Conservation (phyloP, 2,888 invertebrate genomes). For the Trachelus stipa region DNA sequence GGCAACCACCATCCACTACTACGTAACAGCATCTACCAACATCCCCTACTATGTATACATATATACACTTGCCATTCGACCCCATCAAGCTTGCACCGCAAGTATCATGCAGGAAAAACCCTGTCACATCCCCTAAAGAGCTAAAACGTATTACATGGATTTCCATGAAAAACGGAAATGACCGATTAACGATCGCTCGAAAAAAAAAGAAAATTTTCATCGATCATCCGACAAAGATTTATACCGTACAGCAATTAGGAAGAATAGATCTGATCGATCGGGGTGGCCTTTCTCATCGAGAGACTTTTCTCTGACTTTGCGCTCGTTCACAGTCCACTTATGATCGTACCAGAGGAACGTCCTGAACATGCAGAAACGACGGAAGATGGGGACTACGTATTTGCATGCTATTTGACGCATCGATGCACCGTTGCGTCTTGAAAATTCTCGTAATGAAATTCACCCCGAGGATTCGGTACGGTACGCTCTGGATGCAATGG, state of each 20-base stretch:
- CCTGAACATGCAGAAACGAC: constrained; percentile 7
- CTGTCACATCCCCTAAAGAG: background rate
- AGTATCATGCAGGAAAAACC: background rate
- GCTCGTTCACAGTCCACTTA: background rate
- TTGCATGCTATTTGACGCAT: constrained; percentile 43
- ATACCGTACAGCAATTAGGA: background rate
- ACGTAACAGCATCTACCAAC: background rate
- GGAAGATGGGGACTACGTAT: constrained; percentile 29
- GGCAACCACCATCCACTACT: constrained; percentile 52
- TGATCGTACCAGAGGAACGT: constrained; percentile 26
- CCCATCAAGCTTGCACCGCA: constrained; percentile 43
- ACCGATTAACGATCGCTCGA: background rate
- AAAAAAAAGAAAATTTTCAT: background rate
- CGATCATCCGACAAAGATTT: background rate
- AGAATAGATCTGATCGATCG: background rate
- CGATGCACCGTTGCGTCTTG: constrained; percentile 29
- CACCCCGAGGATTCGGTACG: background rate
- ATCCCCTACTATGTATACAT: background rate
- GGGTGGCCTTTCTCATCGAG: background rate
- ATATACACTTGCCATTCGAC: constrained; percentile 4
- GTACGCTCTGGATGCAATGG: background rate
- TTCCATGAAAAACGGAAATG: constrained; percentile 18
- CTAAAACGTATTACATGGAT: constrained; percentile 24
- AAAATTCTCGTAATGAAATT: background rate
- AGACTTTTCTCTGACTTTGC: background rate